Percentiles rank a stretch among this genome's conserved stretches.
Conservation (phyloP, 2,888 invertebrate species). For the Toxonevra muliebris region DNA sequence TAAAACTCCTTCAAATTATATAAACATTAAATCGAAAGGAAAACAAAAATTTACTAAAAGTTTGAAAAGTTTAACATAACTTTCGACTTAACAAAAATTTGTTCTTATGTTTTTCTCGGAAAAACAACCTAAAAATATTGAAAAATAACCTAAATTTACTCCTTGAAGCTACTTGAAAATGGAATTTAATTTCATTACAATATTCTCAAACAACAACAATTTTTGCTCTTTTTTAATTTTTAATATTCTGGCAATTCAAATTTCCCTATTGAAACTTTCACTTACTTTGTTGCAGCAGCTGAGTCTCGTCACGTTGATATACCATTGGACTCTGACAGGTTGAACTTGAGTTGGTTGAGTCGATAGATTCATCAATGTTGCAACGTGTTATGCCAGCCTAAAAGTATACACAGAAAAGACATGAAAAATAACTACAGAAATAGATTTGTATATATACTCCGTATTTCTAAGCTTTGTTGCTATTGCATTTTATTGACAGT, state of each 20-base stretch:
- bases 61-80: no score
- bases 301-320: slow-evolving; percentile 62
- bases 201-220: no score
- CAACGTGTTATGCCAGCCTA: slow-evolving; percentile 65
- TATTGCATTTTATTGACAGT: neutral
- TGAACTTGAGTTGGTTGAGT: slow-evolving; percentile 63
- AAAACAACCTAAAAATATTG: no score
- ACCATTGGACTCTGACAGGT: slow-evolving; percentile 65
- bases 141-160: no score
- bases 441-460: neutral
- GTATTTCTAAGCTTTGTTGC: neutral
- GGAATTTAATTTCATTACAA: no score
- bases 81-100: no score
- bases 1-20: no score
- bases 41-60: no score
- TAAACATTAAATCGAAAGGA: no score
- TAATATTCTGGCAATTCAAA: neutral
- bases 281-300: slow-evolving; percentile 56
- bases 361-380: slow-evolving; percentile 64
- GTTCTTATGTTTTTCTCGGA: no score
- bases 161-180: no score
- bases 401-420: slow-evolving; percentile 23
- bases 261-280: slow-evolving; percentile 9
- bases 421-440: neutral
- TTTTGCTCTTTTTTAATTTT: no score